Percentiles rank a stretch among this genome's conserved stretches.
Evolutionary conservation across 2,797 vertebrate genomes (phyloP).

Genomic region (Chelonia mydas): DNA sequence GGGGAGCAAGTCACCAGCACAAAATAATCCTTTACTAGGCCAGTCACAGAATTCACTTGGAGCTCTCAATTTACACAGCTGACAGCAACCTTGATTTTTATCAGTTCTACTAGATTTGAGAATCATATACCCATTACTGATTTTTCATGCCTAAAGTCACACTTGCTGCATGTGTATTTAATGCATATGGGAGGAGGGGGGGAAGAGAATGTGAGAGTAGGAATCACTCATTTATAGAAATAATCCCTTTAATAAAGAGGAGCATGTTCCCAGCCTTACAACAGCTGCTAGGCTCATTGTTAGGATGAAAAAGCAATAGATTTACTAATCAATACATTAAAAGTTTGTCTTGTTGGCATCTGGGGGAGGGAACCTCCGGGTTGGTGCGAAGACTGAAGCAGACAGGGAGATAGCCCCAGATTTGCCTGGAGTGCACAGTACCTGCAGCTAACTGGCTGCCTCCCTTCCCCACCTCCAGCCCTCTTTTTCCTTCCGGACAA

Average conservation of each 20-base stretch:
- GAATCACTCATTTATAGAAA: conserved; percentile 67
- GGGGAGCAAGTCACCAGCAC: conserved; percentile 93
- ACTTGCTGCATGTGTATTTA: conserved; percentile 40
- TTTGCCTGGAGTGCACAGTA: conserved; percentile 56
- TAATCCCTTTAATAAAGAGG: conserved; percentile 65
- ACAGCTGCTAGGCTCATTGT: conserved; percentile 78
- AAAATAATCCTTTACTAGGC: conserved; percentile 68
- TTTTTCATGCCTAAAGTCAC: conserved; percentile 66
- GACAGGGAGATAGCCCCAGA: conserved; percentile 55
- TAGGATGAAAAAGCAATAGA: conserved; percentile 72
- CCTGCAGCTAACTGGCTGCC: conserved; percentile 58
- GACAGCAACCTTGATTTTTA: conserved; percentile 80
- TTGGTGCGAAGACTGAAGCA: conserved; percentile 17
- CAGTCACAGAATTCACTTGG: conserved; percentile 66
- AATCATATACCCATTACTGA: conserved; percentile 75
- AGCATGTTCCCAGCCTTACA: conserved; percentile 65
- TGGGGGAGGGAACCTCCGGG: conserved; percentile 28
- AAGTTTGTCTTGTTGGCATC: conserved; percentile 66
- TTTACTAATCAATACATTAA: conserved; percentile 67
- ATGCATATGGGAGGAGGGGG: conserved; percentile 20
- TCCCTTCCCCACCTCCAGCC: conserved; percentile 45
- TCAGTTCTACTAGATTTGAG: conserved; percentile 77
- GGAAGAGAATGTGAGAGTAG: conserved; percentile 47
- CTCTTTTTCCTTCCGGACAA: conserved; percentile 44
- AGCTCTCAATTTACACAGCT: conserved; percentile 78